A percentile compares a stretch with the other conserved stretches of the same genome.
Conservation (phyloP, 2,888 invertebrate genomes). For the Epistrophella euchroma region DNA sequence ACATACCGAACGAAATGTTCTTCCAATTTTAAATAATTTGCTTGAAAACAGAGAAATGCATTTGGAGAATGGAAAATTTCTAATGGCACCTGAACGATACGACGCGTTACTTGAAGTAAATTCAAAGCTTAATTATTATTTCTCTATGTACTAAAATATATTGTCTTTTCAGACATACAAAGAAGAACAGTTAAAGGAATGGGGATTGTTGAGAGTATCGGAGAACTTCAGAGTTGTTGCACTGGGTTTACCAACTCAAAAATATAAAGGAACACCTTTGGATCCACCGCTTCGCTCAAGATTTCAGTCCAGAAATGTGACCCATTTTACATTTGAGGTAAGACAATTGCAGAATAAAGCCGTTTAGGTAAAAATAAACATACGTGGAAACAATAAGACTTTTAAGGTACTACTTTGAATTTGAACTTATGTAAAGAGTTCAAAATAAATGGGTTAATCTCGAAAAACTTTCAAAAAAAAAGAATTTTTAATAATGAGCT, state of each 20-base stretch:
- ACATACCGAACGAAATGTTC: conserved; percentile 98
- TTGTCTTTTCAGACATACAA: conserved; percentile 88
- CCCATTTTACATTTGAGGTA: conserved; percentile 81
- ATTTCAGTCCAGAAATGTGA: conserved; percentile 96
- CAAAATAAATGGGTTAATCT: no score
- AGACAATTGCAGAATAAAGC: not conserved
- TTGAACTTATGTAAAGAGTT: no score
- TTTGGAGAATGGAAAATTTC: conserved; percentile 97
- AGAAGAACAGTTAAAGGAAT: conserved; percentile 90
- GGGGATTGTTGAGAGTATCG: conserved; percentile 96
- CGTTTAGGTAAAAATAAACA: no score
- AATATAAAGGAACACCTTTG: conserved; percentile 95
- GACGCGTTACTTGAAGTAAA: conserved; percentile 93
- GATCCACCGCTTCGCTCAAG: conserved; percentile 97
- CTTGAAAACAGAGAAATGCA: conserved; percentile 99
- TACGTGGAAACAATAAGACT: no score
- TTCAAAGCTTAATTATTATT: not conserved
- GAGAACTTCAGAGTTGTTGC: conserved; percentile 97
- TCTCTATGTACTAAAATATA: conserved; percentile 6
- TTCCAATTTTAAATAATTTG: conserved; percentile 97
- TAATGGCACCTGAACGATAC: conserved; percentile 94
- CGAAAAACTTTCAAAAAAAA: no score
- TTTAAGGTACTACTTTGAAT: no score
- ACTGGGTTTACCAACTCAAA: conserved; percentile 94
- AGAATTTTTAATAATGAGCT: no score